These are phyloP conservation scores for Augochlora pura DNA, from an alignment of 1,140 invertebrate genomes.

Conservation along the genomic window DNA sequence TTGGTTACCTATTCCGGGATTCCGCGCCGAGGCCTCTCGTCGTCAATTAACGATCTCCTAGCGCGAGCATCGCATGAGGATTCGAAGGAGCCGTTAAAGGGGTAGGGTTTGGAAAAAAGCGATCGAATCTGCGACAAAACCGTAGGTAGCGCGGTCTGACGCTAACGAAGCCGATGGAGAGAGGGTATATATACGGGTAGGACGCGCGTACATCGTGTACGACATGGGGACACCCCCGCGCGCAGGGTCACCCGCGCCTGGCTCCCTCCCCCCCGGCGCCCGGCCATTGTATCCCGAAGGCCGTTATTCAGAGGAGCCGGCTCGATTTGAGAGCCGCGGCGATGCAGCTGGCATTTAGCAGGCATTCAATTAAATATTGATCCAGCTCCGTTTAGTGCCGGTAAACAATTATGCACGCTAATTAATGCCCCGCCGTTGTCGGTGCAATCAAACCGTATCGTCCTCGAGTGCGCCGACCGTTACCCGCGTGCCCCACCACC, in stretches of 20 bases:
- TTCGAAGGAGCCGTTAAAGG: background rate
- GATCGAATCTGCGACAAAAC: background rate
- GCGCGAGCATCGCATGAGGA: background rate
- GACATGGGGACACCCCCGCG: constrained; percentile 33
- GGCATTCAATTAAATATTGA: constrained; percentile 80
- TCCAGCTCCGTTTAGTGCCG: constrained; percentile 76
- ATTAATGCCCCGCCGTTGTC: constrained; percentile 77
- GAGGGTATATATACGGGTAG: constrained; percentile 1
- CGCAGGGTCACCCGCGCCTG: background rate
- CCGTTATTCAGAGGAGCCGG: constrained; percentile 69
- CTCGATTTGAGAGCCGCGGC: constrained; percentile 74
- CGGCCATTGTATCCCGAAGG: constrained; percentile 57
- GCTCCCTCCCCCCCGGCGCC: background rate
- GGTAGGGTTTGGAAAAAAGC: background rate
- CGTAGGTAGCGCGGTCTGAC: constrained; percentile 10
- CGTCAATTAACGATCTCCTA: background rate
- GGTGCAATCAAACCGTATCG: constrained; percentile 75
- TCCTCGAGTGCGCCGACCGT: constrained; percentile 57
- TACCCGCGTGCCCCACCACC: too few species aligned
- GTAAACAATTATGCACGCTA: constrained; percentile 80
- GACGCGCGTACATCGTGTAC: constrained; percentile 52
- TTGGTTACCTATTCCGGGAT: too few species aligned
- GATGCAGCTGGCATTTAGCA: constrained; percentile 78
- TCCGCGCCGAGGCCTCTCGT: background rate
- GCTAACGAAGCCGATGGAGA: constrained; percentile 26